Base-by-base conservation (phyloP, 2,113 vertebrate genomes). In the Platysternon megacephalum region DNA sequence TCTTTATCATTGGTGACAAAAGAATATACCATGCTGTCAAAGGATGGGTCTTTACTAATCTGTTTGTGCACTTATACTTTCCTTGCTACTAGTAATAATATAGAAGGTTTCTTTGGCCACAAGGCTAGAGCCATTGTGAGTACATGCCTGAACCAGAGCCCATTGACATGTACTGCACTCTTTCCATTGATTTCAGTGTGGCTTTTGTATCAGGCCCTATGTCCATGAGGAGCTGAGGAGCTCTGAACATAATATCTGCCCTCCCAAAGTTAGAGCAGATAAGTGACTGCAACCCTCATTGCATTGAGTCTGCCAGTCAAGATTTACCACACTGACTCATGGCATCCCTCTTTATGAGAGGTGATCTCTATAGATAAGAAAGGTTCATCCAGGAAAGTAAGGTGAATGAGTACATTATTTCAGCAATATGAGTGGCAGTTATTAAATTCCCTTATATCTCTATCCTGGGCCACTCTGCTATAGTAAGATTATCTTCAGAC, bases 251-350 rank as follows among this genome's bases (percentile, higher is more conserved):
- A 94, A 93, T 65, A 28, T 86, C 53, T 90, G 92, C 86, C 89
- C 91, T 88, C 88, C 84, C 79, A 96, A 95, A 89, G 89, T 94
- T 97, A 95, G 52, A 90, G 89, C 44, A 86, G 91, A 93, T 90
- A 97, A 85, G 93, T 86, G 87, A n/a, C 82, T 92, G n/a, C 35
- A 89, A 35, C 88, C 91, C 94, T 91, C 89, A 74, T 91, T 88
- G 89, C 53, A 74, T 19, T 79, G 74, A 93, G 65, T 88, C 52
- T 89, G 74, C 85, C 82, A 88, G 79, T 51, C 53, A 65, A 84
- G 68, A 97, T 96, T 94, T 68, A 42, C 94, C 87, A 96, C 93
- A 86, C 32, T n/a, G 79, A 74, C 65, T 94, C 85, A 88, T 80
- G 22, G 72, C 82, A 93, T 93, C 74, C 79, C 81, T 93, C 76